Conservation (phyloP, 2,113 vertebrate species). For the Colinus virginianus region DNA sequence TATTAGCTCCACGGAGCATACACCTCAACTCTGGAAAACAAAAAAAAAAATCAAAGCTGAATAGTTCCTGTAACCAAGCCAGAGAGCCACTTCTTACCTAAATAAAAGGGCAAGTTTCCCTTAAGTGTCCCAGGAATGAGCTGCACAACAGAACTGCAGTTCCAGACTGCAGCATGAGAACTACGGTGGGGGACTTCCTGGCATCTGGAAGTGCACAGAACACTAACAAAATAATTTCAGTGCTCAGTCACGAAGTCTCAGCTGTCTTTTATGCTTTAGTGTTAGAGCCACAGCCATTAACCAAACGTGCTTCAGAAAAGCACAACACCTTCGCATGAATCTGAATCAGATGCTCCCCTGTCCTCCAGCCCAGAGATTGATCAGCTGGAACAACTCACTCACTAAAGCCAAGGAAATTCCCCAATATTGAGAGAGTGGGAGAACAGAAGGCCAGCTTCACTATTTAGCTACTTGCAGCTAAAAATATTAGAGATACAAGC, state of each 20-base stretch:
- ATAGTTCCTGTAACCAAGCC: background rate
- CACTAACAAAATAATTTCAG: background rate
- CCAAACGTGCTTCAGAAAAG: background rate
- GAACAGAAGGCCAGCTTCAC: constrained; percentile 23
- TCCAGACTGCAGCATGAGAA: fast-evolving
- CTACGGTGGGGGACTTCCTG: background rate
- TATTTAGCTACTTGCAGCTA: constrained; percentile 32
- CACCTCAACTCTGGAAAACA: background rate
- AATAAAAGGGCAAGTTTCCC: background rate
- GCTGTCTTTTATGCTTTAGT: background rate
- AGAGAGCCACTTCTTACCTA: background rate
- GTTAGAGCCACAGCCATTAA: background rate
- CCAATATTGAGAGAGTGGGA: background rate
- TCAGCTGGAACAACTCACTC: background rate
- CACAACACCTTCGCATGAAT: background rate
- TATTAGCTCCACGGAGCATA: background rate
- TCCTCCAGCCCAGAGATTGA: background rate
- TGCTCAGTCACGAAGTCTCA: background rate
- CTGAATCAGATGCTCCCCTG: background rate
- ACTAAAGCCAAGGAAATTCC: background rate
- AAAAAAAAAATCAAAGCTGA: background rate
- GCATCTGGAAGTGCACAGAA: background rate
- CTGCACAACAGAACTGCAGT: background rate
- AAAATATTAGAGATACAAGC: constrained; percentile 24
- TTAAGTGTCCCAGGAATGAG: background rate